A percentile compares a stretch with the other conserved stretches of the same genome.
Conservation (phyloP, 2,113 vertebrate genomes). For the Pseudolaguvia tuberculata region DNA sequence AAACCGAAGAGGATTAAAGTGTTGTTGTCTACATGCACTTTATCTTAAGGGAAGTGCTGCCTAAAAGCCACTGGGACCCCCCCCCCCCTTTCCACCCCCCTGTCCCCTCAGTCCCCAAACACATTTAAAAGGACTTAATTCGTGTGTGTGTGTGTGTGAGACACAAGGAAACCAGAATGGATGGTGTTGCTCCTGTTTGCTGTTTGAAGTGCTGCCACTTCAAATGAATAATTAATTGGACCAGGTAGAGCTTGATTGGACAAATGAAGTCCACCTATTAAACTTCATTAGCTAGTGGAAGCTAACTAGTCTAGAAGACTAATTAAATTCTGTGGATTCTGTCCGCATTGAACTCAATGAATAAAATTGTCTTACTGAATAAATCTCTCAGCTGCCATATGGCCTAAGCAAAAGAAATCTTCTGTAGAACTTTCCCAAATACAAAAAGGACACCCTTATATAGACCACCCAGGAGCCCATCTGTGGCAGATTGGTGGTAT, state of each 20-base stretch:
- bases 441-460: too few relatives aligned
- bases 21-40: conserved; percentile 50
- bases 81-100: too few relatives aligned
- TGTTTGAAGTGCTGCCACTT: conserved; percentile 65
- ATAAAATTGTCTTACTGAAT: too few relatives aligned
- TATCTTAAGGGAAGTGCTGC: conserved; percentile 19
- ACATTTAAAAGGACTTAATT: background rate
- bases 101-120: too few relatives aligned
- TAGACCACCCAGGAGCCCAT: too few relatives aligned
- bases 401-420: too few relatives aligned
- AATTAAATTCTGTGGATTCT: conserved; percentile 53
- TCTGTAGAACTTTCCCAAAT: too few relatives aligned
- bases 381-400: too few relatives aligned
- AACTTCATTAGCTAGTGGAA: conserved; percentile 63
- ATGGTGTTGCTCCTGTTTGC: conserved; percentile 61
- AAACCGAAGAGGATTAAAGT: conserved; percentile 55
- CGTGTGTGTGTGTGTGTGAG: background rate
- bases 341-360: conserved; percentile 3
- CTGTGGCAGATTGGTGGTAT: too few relatives aligned
- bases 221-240: conserved; percentile 64
- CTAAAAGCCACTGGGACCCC: background rate
- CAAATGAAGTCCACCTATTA: conserved; percentile 65
- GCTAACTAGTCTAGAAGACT: conserved; percentile 61
- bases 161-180: conserved; percentile 60
- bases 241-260: conserved; percentile 65